These are phyloP conservation scores for Eulemur macaco DNA, from an alignment of 2,113 vertebrate genomes.

Conservation along the genomic window DNA sequence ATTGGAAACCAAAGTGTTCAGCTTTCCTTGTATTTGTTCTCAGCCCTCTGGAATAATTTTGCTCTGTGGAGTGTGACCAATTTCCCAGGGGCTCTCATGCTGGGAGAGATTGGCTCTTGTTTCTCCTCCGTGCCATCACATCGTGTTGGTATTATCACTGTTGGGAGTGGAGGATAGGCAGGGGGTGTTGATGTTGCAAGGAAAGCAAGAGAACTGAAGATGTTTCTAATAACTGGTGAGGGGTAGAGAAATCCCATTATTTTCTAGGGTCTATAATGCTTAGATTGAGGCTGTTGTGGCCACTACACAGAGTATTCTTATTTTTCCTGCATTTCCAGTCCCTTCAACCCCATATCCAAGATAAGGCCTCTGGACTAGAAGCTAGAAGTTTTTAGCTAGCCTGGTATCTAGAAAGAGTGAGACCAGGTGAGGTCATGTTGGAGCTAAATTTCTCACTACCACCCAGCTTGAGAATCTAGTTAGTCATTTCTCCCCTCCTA, in stretches of 20 bases:
- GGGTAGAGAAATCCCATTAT: background rate
- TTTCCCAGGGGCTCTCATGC: background rate
- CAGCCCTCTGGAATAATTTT: slow-evolving; percentile 5
- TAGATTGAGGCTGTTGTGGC: background rate
- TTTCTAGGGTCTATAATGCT: background rate
- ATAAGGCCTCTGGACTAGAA: background rate
- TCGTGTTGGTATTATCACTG: background rate
- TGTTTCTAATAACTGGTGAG: background rate
- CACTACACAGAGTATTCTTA: background rate
- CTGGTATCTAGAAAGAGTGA: background rate
- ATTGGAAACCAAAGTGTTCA: background rate
- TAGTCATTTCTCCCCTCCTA: background rate
- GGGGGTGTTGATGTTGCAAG: background rate
- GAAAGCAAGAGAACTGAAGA: background rate
- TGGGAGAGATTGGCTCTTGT: background rate
- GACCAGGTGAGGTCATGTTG: background rate
- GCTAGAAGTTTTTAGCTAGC: slow-evolving; percentile 18
- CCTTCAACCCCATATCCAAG: background rate
- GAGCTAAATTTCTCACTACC: background rate
- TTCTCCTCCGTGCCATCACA: background rate
- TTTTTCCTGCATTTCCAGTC: background rate
- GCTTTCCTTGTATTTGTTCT: slow-evolving; percentile 3
- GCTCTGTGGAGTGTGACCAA: background rate
- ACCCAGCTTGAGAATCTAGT: background rate
- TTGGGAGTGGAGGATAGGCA: background rate